Conservation (phyloP, 2,888 invertebrate genomes). For the Baronia brevicornis region DNA sequence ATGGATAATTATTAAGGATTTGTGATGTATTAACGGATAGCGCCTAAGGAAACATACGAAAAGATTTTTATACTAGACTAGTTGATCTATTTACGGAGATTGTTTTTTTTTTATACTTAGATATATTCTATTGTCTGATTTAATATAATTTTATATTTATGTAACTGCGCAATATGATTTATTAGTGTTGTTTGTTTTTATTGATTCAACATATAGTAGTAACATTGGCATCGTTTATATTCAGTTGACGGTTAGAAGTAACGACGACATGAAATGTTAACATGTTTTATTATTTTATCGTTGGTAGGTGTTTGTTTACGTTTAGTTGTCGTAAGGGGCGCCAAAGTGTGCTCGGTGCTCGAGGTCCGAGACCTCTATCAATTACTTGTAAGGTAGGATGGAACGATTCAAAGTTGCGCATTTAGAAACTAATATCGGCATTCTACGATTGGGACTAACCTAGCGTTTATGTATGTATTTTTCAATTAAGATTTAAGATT, state of each 20-base stretch:
- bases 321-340: constrained; percentile 41
- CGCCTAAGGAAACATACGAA: constrained; percentile 77
- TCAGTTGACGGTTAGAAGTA: constrained; percentile 44
- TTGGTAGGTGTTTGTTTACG: constrained; percentile 50
- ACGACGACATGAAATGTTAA: constrained; percentile 48
- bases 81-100: constrained; percentile 77
- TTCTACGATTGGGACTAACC: constrained; percentile 77
- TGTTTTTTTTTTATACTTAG: constrained; percentile 75
- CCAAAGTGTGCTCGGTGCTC: constrained; percentile 50
- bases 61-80: constrained; percentile 76
- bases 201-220: constrained; percentile 62
- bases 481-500: constrained; percentile 75
- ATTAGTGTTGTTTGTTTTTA: constrained; percentile 77
- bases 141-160: constrained; percentile 75
- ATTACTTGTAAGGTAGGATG: constrained; percentile 61
- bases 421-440: constrained; percentile 75
- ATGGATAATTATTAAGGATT: constrained; percentile 75
- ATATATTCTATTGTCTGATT: constrained; percentile 76
- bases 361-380: constrained; percentile 64
- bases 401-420: constrained; percentile 69
- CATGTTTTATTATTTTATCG: constrained; percentile 62
- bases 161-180: constrained; percentile 69
- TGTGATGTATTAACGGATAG: constrained; percentile 77
- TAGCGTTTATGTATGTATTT: constrained; percentile 74
- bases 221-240: constrained; percentile 51